These are phyloP conservation scores for Amphimallon solstitiale DNA, from an alignment of 2,888 invertebrate species.

Conservation along the genomic window DNA sequence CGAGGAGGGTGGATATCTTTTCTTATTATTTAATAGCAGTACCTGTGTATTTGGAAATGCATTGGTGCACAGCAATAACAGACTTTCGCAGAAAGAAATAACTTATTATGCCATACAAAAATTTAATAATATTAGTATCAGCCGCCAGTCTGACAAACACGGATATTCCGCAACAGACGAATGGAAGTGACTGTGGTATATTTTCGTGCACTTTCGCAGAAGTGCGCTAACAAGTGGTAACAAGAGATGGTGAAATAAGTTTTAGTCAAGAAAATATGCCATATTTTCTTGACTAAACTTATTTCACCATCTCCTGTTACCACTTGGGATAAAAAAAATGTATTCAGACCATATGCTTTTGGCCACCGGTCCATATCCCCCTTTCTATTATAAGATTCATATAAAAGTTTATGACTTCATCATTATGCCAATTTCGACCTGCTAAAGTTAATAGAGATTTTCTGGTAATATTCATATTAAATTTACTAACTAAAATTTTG, in stretches of 20 bases:
- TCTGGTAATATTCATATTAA: slow-evolving; percentile 73
- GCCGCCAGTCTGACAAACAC: slow-evolving; percentile 73
- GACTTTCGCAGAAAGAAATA: slow-evolving; percentile 75
- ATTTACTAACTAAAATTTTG: slow-evolving; percentile 73
- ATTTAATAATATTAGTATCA: slow-evolving; percentile 73
- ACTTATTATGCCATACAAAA: slow-evolving; percentile 95
- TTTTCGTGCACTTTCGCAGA: slow-evolving; percentile 72
- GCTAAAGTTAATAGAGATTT: slow-evolving; percentile 84
- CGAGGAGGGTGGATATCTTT: slow-evolving; percentile 88
- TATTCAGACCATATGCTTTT: slow-evolving; percentile 88
- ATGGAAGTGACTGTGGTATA: slow-evolving; percentile 95
- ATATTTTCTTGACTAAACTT: too few relatives aligned
- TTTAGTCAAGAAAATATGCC: slow-evolving; percentile 95
- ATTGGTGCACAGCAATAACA: slow-evolving; percentile 95
- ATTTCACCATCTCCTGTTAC: too few relatives aligned
- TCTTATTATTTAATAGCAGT: slow-evolving; percentile 83
- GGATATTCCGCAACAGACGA: slow-evolving; percentile 77
- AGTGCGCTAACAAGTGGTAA: slow-evolving; percentile 90
- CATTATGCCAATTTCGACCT: slow-evolving; percentile 93
- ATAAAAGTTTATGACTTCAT: slow-evolving; percentile 96
- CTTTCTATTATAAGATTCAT: slow-evolving; percentile 91
- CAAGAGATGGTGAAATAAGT: slow-evolving; percentile 77
- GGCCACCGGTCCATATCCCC: slow-evolving; percentile 72
- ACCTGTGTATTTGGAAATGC: slow-evolving; percentile 94
- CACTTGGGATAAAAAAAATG: slow-evolving; percentile 95